Evolutionary conservation across 1,140 invertebrate species (phyloP), one percentile per base, ranked within the genome.

Genomic region (Papilio aristodemus): DNA sequence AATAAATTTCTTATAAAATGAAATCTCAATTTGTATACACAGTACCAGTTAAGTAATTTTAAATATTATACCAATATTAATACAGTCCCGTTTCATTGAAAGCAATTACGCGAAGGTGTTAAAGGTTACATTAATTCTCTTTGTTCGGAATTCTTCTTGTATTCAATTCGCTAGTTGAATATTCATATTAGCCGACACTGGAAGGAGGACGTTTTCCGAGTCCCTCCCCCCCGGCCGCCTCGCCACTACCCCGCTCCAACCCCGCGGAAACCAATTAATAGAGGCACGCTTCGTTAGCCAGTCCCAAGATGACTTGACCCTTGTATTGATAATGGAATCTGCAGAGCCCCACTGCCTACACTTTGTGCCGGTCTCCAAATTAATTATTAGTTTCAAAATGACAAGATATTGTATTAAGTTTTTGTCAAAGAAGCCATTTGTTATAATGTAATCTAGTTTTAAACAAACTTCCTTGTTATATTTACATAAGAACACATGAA

Each of bases 111-210:
- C 80, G 80, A 85, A 77, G 76, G 66, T 80, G 79, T 87, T 86
- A 85, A 73, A 66, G 71, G 71, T 80, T 69, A 78, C 79, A 80
- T 83, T 75, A 83, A 87, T 86, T 87, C 85, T 83, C 85, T 87
- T 87, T 87, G 85, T 86, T 82, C 71, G 39, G 68, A 36, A 64
- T 14, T 25, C 69, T 73, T 70, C 72, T 79, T 78, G 75, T 78
- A 73, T 80, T 79, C 77, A 77, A 79, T 79, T 80, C 76, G 67
- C 71, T 84, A 82, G 79, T 86, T 87, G 84, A 87, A 86, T 86
- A 87, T 87, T 87, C 84, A 85, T 84, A 85, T 83, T 80, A 83
- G 74, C 58, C 39, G 63, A 69, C 70, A 74, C 74, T 82, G 71
- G 50, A 74, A 86, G 77, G 80, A 72, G 79, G 78, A 76, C 75